A percentile compares a stretch with the other conserved stretches of the same genome.
These are phyloP conservation scores for Lydus trimaculatus DNA, from an alignment of 2,888 invertebrate species.

Conservation along the genomic window DNA sequence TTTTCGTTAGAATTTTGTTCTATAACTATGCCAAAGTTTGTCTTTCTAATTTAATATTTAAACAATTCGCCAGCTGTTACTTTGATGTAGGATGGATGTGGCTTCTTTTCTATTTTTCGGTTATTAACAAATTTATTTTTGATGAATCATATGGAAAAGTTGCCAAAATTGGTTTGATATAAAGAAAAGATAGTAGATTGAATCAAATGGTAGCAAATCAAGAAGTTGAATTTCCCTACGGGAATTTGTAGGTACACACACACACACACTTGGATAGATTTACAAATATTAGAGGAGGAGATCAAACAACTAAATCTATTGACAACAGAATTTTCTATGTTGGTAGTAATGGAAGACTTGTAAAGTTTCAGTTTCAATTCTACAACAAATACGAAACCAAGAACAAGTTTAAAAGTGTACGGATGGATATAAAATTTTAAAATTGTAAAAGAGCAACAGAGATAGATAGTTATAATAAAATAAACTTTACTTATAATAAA, in stretches of 20 bases:
- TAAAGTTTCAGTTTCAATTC: not conserved
- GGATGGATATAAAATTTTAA: not conserved
- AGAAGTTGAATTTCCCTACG: constrained; percentile 1
- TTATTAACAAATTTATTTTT: not conserved
- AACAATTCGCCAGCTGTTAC: constrained; percentile 1
- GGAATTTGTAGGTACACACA: not conserved
- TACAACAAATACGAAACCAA: not conserved
- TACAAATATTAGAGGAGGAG: not conserved
- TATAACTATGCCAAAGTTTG: not conserved
- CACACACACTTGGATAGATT: not conserved
- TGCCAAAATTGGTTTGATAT: not conserved
- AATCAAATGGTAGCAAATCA: not conserved
- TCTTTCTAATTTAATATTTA: constrained; percentile 7
- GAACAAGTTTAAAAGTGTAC: not conserved
- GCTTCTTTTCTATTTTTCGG: not conserved
- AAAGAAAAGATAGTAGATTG: not conserved
- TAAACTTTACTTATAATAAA: not conserved
- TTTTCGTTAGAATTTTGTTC: not conserved
- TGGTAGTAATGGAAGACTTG: not conserved
- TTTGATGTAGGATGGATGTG: not conserved
- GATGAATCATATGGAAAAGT: no score
- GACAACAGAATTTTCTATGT: constrained; percentile 6
- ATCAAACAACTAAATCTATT: constrained; percentile 6
- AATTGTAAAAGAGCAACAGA: not conserved
- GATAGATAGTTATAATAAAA: not conserved